phyloP scores from a whole-genome alignment of 2,113 vertebrate species.

The Galemys pyrenaicus region DNA sequence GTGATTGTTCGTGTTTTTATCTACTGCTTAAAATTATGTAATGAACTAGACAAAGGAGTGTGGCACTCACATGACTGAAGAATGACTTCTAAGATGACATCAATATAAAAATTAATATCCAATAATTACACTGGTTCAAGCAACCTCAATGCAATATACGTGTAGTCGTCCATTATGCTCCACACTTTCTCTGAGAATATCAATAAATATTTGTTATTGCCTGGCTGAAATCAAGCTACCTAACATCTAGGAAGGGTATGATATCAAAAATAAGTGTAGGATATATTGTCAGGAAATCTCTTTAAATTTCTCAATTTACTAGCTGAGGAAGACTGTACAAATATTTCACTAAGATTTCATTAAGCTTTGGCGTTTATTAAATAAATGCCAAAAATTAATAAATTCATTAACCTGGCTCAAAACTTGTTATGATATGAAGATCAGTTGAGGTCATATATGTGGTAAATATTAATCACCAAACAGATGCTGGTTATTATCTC shows the following conservation, averaged over 20 bases:
- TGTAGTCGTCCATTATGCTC: not conserved
- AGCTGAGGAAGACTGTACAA: not conserved
- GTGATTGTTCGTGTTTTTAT: not conserved
- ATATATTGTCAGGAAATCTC: not conserved
- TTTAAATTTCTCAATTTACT: slow-evolving; percentile 24
- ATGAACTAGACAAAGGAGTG: not conserved
- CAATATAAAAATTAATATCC: slow-evolving; percentile 24
- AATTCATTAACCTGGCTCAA: not conserved
- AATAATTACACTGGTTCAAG: not conserved
- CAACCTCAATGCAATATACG: not conserved
- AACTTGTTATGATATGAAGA: not conserved
- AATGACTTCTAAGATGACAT: slow-evolving; percentile 7
- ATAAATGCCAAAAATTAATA: not conserved
- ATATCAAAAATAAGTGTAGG: not conserved
- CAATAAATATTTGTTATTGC: not conserved
- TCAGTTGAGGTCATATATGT: not conserved
- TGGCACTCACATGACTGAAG: not conserved
- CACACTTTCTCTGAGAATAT: not conserved
- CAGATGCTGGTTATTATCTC: not conserved
- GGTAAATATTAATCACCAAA: not conserved
- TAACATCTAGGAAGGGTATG: not conserved
- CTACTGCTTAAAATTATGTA: slow-evolving; percentile 8
- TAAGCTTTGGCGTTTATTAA: slow-evolving; percentile 4
- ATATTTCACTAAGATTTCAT: not conserved
- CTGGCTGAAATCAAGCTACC: not conserved